Evolutionary conservation across 1,140 invertebrate species (phyloP).

Genomic region (Zaprionus vittiger): DNA sequence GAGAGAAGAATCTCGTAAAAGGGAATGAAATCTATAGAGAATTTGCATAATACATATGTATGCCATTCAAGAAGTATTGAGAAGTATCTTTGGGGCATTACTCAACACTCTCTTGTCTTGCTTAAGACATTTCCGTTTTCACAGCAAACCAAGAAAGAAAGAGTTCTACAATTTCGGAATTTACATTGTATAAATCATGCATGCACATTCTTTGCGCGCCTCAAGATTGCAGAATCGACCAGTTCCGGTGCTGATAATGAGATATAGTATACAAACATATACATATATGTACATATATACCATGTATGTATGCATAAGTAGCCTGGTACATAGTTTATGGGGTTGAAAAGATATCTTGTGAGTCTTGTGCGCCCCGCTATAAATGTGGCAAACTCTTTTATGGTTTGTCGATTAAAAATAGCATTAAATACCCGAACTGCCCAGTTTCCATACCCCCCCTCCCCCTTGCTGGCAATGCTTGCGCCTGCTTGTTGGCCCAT

Average conservation of each 20-base stretch:
- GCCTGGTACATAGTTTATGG: constrained; percentile 4
- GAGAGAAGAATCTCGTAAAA: not conserved
- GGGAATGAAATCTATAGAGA: not conserved
- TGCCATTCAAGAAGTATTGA: not conserved
- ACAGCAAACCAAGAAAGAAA: not conserved
- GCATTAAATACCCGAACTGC: constrained; percentile 11
- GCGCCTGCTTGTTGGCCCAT: not conserved
- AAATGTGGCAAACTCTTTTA: constrained; percentile 24
- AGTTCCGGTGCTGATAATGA: constrained; percentile 6
- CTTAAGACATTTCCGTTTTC: not conserved
- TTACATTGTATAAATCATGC: not conserved
- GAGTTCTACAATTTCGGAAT: not conserved
- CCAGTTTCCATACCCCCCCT: not conserved
- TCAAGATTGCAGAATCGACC: constrained; percentile 4
- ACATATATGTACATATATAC: no score
- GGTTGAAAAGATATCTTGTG: not conserved
- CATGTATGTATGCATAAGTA: not conserved
- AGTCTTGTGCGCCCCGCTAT: not conserved
- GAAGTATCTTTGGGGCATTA: not conserved
- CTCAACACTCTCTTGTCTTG: not conserved
- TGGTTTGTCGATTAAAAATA: constrained; percentile 14
- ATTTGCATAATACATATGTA: no score
- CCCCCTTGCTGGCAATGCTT: not conserved
- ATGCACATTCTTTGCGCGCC: constrained; percentile 6
- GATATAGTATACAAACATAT: not conserved